Evolutionary conservation across 2,113 vertebrate species (phyloP).

Genomic region (Carassius gibelio): DNA sequence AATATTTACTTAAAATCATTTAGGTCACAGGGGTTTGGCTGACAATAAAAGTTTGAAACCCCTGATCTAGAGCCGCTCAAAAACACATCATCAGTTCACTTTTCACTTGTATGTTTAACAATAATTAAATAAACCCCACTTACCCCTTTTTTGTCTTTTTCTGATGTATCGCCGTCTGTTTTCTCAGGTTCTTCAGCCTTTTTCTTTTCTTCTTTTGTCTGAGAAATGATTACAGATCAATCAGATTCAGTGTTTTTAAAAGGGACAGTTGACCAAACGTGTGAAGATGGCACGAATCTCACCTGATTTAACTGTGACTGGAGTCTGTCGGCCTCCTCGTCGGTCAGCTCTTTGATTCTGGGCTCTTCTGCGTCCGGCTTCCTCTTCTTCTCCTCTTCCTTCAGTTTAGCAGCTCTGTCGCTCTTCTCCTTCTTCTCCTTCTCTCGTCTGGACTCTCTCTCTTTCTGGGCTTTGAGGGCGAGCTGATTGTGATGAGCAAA

Average conservation of each 20-base stretch:
- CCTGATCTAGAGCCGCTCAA: not conserved
- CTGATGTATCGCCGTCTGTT: slow-evolving; percentile 42
- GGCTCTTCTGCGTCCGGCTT: slow-evolving; percentile 73
- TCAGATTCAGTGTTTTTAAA: not conserved
- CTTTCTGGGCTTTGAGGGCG: slow-evolving; percentile 79
- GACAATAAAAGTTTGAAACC: no score
- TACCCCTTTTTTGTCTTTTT: slow-evolving; percentile 71
- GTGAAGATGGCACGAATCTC: not conserved
- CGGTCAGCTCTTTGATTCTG: slow-evolving; percentile 90
- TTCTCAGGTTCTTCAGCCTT: slow-evolving; percentile 50
- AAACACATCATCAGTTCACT: not conserved
- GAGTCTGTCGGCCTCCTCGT: slow-evolving; percentile 92
- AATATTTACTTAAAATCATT: no score
- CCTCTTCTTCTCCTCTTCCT: slow-evolving; percentile 73
- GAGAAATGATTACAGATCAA: not conserved
- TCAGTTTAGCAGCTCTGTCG: slow-evolving; percentile 78
- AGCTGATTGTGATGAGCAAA: slow-evolving; percentile 88
- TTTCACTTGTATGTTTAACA: not conserved
- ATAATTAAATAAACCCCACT: slow-evolving; percentile 27
- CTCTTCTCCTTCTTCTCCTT: slow-evolving; percentile 83
- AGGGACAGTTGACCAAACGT: not conserved
- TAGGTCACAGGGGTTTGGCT: no score
- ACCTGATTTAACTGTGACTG: slow-evolving; percentile 90
- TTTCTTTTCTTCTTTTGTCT: slow-evolving; percentile 78
- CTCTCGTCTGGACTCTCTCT: slow-evolving; percentile 83